Conservation (phyloP, 2,888 invertebrate genomes). For the Fragum whitleyi region DNA sequence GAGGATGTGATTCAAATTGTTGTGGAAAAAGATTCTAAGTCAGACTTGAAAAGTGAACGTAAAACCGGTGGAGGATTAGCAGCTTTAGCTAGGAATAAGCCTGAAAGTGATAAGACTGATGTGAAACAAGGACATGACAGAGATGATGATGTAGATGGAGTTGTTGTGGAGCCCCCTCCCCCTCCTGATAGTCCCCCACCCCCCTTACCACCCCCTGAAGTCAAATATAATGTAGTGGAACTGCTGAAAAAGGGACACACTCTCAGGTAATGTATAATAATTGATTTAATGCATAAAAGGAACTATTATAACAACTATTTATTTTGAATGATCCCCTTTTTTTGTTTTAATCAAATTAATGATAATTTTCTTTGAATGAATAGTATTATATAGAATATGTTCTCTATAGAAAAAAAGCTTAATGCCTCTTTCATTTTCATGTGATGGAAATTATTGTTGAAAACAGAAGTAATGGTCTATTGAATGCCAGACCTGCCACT, state of each 20-base stretch:
- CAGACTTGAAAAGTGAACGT: conserved; percentile 38
- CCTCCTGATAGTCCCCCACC: conserved; percentile 50
- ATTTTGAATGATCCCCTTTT: background rate
- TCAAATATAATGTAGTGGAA: conserved; percentile 81
- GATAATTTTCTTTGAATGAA: no score
- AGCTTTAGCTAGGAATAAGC: conserved; percentile 46
- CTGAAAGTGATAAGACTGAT: conserved; percentile 7
- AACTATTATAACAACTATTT: no score
- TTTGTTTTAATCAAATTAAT: no score
- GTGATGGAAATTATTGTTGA: no score
- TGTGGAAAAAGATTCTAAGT: conserved; percentile 57
- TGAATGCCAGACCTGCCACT: no score
- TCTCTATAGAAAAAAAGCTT: no score
- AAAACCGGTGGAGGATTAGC: conserved; percentile 41
- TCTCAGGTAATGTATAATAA: conserved; percentile 72
- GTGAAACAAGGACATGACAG: background rate
- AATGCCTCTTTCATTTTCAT: no score
- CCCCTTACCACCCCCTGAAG: conserved; percentile 67
- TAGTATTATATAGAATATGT: no score
- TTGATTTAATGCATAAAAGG: no score
- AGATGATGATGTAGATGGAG: conserved; percentile 9
- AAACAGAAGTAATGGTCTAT: no score
- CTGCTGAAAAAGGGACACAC: conserved; percentile 80
- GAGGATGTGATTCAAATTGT: conserved; percentile 65
- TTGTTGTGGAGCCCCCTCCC: conserved; percentile 29